These are phyloP conservation scores for Petrocephalus zakoni DNA, from an alignment of 2,113 vertebrate genomes.

Conservation along the genomic window DNA sequence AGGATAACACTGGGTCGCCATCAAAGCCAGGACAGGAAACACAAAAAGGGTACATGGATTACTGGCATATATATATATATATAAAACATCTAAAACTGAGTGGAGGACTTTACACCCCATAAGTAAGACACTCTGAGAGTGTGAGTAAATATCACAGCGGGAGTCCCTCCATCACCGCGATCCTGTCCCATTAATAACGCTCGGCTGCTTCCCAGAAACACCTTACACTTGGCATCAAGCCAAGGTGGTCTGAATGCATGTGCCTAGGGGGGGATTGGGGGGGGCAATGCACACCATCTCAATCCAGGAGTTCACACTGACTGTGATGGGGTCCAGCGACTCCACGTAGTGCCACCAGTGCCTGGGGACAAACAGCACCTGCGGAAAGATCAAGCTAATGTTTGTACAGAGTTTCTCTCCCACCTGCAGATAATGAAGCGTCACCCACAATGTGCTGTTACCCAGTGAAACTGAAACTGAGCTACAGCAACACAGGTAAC, in stretches of 20 bases:
- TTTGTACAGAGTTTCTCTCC: not conserved
- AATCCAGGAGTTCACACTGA: slow-evolving; percentile 95
- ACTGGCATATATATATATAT: not conserved
- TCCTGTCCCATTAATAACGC: not conserved
- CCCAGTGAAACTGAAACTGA: not conserved
- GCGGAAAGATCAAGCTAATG: slow-evolving; percentile 32
- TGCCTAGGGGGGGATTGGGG: not conserved
- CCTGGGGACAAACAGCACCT: slow-evolving; percentile 89
- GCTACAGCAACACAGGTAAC: not conserved
- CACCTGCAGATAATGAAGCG: not conserved
- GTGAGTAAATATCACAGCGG: not conserved
- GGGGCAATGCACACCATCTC: slow-evolving; percentile 70
- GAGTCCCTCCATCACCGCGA: not conserved
- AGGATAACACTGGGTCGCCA: not conserved
- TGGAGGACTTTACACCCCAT: no score
- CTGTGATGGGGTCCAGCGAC: slow-evolving; percentile 79
- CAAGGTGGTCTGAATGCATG: not conserved
- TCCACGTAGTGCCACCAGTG: slow-evolving; percentile 99
- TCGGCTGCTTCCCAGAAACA: not conserved
- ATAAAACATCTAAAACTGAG: not conserved
- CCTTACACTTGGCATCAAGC: slow-evolving; percentile 23
- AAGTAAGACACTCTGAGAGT: not conserved
- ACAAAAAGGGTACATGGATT: not conserved
- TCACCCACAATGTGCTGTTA: not conserved
- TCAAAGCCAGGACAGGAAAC: not conserved